Percentiles rank a stretch among this genome's conserved stretches.
phyloP scores from a whole-genome alignment of 2,888 invertebrate species.

The Neria commutata region DNA sequence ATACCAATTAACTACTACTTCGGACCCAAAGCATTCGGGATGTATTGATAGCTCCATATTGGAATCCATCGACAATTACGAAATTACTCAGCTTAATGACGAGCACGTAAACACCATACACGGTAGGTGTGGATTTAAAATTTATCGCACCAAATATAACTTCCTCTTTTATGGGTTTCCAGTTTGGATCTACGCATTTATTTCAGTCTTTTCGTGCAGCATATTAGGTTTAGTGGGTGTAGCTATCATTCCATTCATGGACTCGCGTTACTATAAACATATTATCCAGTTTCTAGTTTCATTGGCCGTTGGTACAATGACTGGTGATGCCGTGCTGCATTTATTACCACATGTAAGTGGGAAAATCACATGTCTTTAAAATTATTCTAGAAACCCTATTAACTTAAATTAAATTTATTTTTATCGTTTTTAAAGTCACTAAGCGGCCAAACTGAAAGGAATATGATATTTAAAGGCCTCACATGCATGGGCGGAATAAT shows the following conservation, averaged over 20 bases:
- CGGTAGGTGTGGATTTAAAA: conserved; percentile 36
- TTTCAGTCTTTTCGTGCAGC: conserved; percentile 84
- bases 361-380: no score
- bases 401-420: not conserved
- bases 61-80: conserved; percentile 39
- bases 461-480: conserved; percentile 85
- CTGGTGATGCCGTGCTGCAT: conserved; percentile 91
- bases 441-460: conserved; percentile 64
- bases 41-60: conserved; percentile 64
- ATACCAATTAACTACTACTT: conserved; percentile 69
- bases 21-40: conserved; percentile 65
- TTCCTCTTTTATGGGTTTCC: no score
- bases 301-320: conserved; percentile 87
- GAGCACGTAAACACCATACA: conserved; percentile 44
- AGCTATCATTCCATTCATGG: conserved; percentile 90
- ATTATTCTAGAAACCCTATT: not conserved
- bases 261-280: conserved; percentile 84
- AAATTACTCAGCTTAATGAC: conserved; percentile 25
- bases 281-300: conserved; percentile 91
- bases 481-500: conserved; percentile 75
- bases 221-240: conserved; percentile 87
- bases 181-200: conserved; percentile 85
- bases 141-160: not conserved
- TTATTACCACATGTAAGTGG: conserved; percentile 84
- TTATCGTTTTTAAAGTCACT: conserved; percentile 42